Conservation (phyloP, 2,113 vertebrate species). For the Brachionichthys hirsutus region DNA sequence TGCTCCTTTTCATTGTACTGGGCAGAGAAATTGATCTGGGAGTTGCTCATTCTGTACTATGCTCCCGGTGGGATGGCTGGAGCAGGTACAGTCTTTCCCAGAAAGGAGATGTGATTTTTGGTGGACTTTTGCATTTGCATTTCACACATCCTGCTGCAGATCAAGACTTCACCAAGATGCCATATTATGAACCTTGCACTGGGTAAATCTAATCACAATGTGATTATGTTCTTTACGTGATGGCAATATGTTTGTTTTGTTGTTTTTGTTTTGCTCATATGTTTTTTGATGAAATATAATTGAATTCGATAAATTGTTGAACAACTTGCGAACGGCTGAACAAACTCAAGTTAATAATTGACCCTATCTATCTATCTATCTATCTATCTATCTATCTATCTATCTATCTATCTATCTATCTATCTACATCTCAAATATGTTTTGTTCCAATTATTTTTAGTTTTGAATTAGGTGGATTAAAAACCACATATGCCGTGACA, state of each 20-base stretch:
- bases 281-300: too few species aligned
- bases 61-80: slow-evolving; percentile 34
- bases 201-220: slow-evolving; percentile 43
- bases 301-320: too few species aligned
- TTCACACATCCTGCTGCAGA: slow-evolving; percentile 37
- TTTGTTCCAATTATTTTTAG: slow-evolving; percentile 36
- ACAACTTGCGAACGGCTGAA: too few species aligned
- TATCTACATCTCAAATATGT: too few species aligned
- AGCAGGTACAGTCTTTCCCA: slow-evolving; percentile 49
- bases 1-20: slow-evolving; percentile 28
- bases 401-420: not conserved
- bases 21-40: slow-evolving; percentile 5
- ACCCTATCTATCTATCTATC: too few species aligned
- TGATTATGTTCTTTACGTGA: not conserved
- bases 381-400: not conserved
- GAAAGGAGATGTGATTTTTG: slow-evolving; percentile 72
- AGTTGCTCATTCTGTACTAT: slow-evolving; percentile 22
- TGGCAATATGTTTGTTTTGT: not conserved
- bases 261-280: not conserved
- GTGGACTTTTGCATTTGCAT: slow-evolving; percentile 66
- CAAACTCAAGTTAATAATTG: too few species aligned
- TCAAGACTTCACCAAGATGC: slow-evolving; percentile 46
- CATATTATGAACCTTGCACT: slow-evolving; percentile 52
- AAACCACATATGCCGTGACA: slow-evolving; percentile 58
- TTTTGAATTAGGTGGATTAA: slow-evolving; percentile 56